Evolutionary conservation across 2,797 vertebrate genomes (phyloP).

Genomic region (Acestrorhynchus altus): DNA sequence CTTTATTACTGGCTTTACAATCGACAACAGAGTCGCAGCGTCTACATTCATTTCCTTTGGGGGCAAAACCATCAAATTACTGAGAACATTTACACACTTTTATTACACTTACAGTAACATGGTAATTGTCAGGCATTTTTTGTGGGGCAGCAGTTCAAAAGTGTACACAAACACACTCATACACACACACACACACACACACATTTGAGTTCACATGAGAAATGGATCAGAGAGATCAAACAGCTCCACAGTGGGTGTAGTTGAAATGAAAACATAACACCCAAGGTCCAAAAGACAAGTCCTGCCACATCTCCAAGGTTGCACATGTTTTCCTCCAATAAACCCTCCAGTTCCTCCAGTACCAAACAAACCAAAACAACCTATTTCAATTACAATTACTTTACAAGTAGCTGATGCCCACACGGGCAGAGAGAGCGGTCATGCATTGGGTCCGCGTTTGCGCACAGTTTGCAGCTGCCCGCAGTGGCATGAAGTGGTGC

Average conservation of each 20-base stretch:
- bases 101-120: conserved; percentile 48
- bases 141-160: conserved; percentile 1
- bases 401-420: conserved; percentile 12
- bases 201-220: neutral
- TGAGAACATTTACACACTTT: conserved; percentile 52
- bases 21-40: conserved; percentile 48
- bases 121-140: conserved; percentile 43
- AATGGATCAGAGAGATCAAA: neutral
- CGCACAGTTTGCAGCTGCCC: neutral
- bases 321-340: neutral
- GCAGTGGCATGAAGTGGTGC: neutral
- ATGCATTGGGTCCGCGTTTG: too few species aligned
- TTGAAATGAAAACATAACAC: neutral
- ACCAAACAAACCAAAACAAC: too few species aligned
- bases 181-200: neutral
- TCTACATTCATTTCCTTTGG: conserved; percentile 67
- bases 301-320: neutral
- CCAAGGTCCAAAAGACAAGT: neutral
- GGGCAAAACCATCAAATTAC: conserved; percentile 54
- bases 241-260: neutral
- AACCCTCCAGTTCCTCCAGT: too few species aligned
- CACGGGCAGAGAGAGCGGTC: neutral
- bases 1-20: conserved; percentile 62
- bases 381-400: neutral
- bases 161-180: neutral